Evolutionary conservation across 1,140 invertebrate species (phyloP), one percentile per base, ranked within the genome.

Genomic region (Helicoverpa zea): DNA sequence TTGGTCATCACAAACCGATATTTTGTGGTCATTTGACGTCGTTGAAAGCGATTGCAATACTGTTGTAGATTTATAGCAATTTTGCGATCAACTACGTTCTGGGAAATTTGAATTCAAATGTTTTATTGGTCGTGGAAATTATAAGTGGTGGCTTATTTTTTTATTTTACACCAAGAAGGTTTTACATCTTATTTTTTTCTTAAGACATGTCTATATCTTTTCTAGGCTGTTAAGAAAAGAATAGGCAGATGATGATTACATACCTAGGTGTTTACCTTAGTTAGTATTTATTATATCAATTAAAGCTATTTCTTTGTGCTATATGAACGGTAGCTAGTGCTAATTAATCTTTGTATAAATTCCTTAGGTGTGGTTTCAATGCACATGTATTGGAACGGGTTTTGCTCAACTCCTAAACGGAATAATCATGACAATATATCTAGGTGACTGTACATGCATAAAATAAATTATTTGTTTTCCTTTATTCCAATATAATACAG

Each of bases 21-120:
- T 83, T 83, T 83, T 83, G 81, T 85, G 80, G 84, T 85, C 84
- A 85, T 85, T 85, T 81, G 76, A 74, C 72, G 80, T 73, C 49
- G 68, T 52, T 72, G 30, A 52, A 29, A 49, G 68, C 47, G 68
- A 72, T 81, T 59, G 49, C 74, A 61, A 70, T 64, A 23, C 35
- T 52, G 14, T 58, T 54, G 51, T 73, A 70, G 58, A 52, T 73
- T 63, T 73, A 63, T 68, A 54, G 70, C 72, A 81, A 75, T 61
- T 77, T 81, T 14, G 73, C 73, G 68, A 54, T 72, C 49, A 68
- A 68, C 43, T 68, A 68, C 16, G 58, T 76, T 63, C 73, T 63
- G n/a, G 11, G 73, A 76, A 76, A 76, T 63, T 43, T 23, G 73
- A 76, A 30, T 63, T 61, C 14, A 23, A 49, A 61, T 49, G 3